Percentiles rank a stretch among this genome's conserved stretches.
Evolutionary conservation across 1,140 invertebrate species (phyloP).

Genomic region (Drosophila seguyi): DNA sequence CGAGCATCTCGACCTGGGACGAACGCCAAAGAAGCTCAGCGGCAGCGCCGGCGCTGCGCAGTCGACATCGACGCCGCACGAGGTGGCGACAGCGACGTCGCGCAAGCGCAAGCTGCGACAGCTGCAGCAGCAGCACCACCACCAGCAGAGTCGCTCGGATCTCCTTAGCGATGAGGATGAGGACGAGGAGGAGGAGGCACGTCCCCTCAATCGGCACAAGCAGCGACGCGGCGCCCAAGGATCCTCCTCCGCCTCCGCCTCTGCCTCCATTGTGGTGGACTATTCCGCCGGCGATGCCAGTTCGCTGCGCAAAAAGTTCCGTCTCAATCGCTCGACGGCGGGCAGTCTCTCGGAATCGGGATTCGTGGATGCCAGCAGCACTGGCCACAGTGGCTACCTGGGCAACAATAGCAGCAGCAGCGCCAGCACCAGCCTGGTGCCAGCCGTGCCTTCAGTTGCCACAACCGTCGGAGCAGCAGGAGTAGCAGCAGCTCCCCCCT

Average conservation of each 20-base stretch:
- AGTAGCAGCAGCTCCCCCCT: neutral
- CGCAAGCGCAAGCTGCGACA: conserved; percentile 72
- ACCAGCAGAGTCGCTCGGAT: conserved; percentile 31
- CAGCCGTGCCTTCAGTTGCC: conserved; percentile 4
- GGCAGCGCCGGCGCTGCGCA: conserved; percentile 52
- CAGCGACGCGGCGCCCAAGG: conserved; percentile 64
- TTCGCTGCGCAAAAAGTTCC: conserved; percentile 83
- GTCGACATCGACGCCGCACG: conserved; percentile 76
- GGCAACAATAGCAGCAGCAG: conserved; percentile 45
- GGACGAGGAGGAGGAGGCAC: conserved; percentile 37
- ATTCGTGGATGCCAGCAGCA: conserved; percentile 74
- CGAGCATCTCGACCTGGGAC: conserved; percentile 80
- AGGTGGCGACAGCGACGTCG: conserved; percentile 34
- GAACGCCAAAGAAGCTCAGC: conserved; percentile 81
- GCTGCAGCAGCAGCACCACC: conserved; percentile 52
- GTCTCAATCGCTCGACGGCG: conserved; percentile 65
- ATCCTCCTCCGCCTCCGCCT: conserved; percentile 24
- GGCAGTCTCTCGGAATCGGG: conserved; percentile 70
- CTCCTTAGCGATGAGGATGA: conserved; percentile 50
- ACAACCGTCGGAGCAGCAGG: neutral
- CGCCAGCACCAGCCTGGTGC: conserved; percentile 2
- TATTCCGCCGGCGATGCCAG: conserved; percentile 70
- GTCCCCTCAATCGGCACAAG: conserved; percentile 59
- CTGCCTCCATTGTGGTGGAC: conserved; percentile 64
- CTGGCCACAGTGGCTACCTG: conserved; percentile 54